Percentiles rank a stretch among this genome's conserved stretches.
Conservation (phyloP, 2,888 invertebrate species). For the Xestobium rufovillosum region DNA sequence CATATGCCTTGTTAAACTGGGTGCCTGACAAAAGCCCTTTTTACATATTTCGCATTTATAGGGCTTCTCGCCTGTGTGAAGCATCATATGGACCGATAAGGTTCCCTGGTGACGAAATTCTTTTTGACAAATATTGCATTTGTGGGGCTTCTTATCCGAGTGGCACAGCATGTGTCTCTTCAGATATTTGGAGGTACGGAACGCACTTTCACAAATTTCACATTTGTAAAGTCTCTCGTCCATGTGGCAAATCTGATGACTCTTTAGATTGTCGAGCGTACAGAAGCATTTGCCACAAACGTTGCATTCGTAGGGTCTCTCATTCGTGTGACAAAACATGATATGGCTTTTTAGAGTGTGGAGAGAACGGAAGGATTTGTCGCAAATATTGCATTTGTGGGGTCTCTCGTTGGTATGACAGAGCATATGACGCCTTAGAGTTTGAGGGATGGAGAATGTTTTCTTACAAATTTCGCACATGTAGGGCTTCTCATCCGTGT, state of each 20-base stretch:
- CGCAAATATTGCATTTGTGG: conserved; percentile 1
- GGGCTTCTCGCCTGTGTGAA: too few relatives aligned
- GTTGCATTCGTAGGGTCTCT: conserved; percentile 2
- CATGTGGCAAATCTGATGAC: background rate
- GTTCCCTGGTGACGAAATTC: too few relatives aligned
- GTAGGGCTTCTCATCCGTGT: background rate
- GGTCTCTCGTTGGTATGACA: background rate
- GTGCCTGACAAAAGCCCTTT: too few relatives aligned
- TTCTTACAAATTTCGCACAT: background rate
- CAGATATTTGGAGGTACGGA: background rate
- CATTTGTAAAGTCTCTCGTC: background rate
- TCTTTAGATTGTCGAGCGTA: background rate
- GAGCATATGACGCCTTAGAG: background rate
- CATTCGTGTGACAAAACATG: background rate
- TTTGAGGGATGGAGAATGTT: background rate
- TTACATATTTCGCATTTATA: too few relatives aligned
- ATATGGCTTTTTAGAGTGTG: background rate
- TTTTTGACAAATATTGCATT: background rate
- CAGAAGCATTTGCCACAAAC: background rate
- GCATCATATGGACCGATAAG: too few relatives aligned
- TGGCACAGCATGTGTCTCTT: background rate
- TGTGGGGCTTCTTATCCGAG: background rate
- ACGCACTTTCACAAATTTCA: background rate
- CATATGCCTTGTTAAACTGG: too few relatives aligned
- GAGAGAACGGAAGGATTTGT: background rate